Evolutionary conservation across 1,140 invertebrate species (phyloP).

Genomic region (Aradophagus sp.): DNA sequence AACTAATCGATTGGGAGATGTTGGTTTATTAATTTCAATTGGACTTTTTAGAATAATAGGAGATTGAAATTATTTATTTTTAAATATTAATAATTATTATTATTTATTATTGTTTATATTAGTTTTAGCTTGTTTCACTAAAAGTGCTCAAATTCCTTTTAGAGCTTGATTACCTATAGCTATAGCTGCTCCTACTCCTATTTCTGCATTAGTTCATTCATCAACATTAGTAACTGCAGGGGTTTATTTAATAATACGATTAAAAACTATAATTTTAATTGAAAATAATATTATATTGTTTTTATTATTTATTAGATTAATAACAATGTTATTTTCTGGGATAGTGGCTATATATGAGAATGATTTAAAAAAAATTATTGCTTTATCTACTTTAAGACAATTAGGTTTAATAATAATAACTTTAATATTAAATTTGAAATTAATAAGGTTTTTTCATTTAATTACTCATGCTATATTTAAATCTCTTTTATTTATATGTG

Average conservation of each 20-base stretch:
- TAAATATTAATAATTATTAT: conserved; percentile 39
- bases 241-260: conserved; percentile 78
- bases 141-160: conserved; percentile 85
- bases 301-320: conserved; percentile 71
- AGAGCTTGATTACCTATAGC: conserved; percentile 81
- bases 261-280: conserved; percentile 39
- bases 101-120: conserved; percentile 72
- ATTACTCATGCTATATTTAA: conserved; percentile 80
- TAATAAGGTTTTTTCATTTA: conserved; percentile 79
- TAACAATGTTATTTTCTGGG: conserved; percentile 79
- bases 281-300: conserved; percentile 35
- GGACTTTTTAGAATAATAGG: conserved; percentile 75
- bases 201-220: conserved; percentile 84
- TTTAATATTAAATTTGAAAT: conserved; percentile 71
- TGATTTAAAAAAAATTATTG: conserved; percentile 84
- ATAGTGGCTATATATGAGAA: conserved; percentile 78
- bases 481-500: conserved; percentile 79
- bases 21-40: conserved; percentile 71
- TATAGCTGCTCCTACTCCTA: conserved; percentile 81
- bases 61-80: conserved; percentile 74
- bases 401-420: conserved; percentile 80
- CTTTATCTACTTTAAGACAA: conserved; percentile 82
- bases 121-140: conserved; percentile 79
- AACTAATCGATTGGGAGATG: conserved; percentile 79
- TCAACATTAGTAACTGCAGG: conserved; percentile 84